These are phyloP conservation scores for Rhodinocichla rosea DNA, from an alignment of 2,113 vertebrate genomes.

Conservation along the genomic window DNA sequence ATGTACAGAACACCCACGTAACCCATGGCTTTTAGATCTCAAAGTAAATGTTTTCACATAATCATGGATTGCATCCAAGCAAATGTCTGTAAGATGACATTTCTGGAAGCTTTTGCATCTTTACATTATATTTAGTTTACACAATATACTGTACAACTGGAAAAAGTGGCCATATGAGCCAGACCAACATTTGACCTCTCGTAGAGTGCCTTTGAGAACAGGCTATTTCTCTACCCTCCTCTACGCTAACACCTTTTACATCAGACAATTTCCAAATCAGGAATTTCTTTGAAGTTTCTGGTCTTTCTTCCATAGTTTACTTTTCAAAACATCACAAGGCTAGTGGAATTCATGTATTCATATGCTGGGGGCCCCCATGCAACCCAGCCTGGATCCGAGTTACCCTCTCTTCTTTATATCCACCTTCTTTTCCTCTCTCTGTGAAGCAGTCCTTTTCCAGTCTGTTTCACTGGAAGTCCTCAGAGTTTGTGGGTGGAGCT, in stretches of 20 bases:
- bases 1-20: slow-evolving; percentile 57
- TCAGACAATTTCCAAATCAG: slow-evolving; percentile 67
- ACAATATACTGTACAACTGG: slow-evolving; percentile 55
- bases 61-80: slow-evolving; percentile 66
- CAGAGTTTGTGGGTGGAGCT: neutral
- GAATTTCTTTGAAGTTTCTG: slow-evolving; percentile 68
- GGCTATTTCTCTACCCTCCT: slow-evolving; percentile 43
- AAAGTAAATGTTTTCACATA: slow-evolving; percentile 72
- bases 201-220: slow-evolving; percentile 56
- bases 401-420: neutral
- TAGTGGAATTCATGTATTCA: slow-evolving; percentile 52
- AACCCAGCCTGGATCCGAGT: slow-evolving; percentile 1
- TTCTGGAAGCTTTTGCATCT: slow-evolving; percentile 66
- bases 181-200: slow-evolving; percentile 59
- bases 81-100: slow-evolving; percentile 62
- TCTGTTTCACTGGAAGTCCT: neutral
- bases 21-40: slow-evolving; percentile 55
- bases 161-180: slow-evolving; percentile 49
- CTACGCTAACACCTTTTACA: slow-evolving; percentile 64
- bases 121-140: slow-evolving; percentile 68
- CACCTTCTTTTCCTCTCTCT: neutral
- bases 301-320: slow-evolving; percentile 60
- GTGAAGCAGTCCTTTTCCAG: neutral
- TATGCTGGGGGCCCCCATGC: slow-evolving; percentile 25
- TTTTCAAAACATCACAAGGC: slow-evolving; percentile 65